Conservation (phyloP, 1,140 invertebrate genomes). For the Latrodectus geometricus region DNA sequence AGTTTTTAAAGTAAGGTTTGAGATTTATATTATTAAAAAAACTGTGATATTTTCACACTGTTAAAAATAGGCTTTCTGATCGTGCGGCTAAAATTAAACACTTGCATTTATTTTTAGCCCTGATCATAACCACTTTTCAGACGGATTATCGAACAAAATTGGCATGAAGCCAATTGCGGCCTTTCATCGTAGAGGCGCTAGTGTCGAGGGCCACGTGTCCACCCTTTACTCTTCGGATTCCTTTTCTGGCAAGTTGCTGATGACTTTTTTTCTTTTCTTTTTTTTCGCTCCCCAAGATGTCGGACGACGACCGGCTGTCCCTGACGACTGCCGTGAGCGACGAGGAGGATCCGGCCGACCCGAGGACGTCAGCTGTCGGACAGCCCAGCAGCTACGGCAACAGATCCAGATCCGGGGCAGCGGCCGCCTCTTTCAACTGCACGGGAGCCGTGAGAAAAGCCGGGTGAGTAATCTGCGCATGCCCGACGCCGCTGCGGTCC, state of each 20-base stretch:
- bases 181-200: neutral
- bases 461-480: constrained; percentile 78
- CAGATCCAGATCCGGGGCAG: constrained; percentile 78
- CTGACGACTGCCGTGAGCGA: constrained; percentile 94
- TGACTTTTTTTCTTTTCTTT: neutral
- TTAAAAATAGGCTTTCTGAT: too few species aligned
- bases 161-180: neutral
- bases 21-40: too few species aligned
- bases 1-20: too few species aligned
- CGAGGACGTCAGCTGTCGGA: constrained; percentile 1
- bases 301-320: constrained; percentile 95
- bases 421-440: constrained; percentile 95
- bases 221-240: neutral
- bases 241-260: neutral
- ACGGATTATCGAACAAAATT: neutral
- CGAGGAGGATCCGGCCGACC: constrained; percentile 83
- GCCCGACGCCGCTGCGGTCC: neutral
- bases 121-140: neutral
- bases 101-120: neutral
- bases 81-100: too few species aligned
- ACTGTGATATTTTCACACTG: too few species aligned
- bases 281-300: constrained; percentile 78
- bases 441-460: constrained; percentile 97
- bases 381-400: constrained; percentile 84
- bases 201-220: constrained; percentile 7